Evolutionary conservation across 2,797 vertebrate genomes (phyloP), one percentile per base, ranked within the genome.

Genomic region (Rhinoraja longicauda): DNA sequence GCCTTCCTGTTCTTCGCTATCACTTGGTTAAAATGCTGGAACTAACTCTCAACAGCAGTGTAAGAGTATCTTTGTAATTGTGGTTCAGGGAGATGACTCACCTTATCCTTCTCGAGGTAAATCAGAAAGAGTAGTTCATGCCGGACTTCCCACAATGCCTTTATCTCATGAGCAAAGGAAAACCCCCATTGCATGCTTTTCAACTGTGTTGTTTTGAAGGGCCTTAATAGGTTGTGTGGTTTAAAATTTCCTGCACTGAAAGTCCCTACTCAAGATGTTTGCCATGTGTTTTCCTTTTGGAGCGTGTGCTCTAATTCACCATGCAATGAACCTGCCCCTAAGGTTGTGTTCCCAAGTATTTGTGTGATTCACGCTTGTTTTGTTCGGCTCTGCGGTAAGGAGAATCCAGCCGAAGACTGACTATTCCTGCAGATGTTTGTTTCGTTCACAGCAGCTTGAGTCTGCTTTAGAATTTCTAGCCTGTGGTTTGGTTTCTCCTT

Each of bases 331-430:
- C 90, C 90, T 72, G 90, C 64, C 10, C 39, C 90, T 57, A 67
- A 72, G 21, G 21, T 26, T 57, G 24, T 53, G 39, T 75, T 67
- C 90, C 39, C 70, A 75, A 53, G 19, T 92, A 92, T 92, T 92
- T 75, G 70, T 67, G 70, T 92, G 90, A 92, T 6, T 92, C 90
- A 92, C 29, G 45, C 15, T 57, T 92, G 90, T 10, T 91, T 75
- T 53, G 24, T 75, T 75, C 72, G 26, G 70, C 24, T 73, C 39
- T 57, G 70, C 57, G 70, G 12, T 53, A 2, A 72, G 45, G 39
- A 75, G 39, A 53, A 24, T 53, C 72, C 90, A 13, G 36, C 45
- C 21, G 4, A 13, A 12, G 1, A 53, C 39, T 19, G 13, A 29
- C 13, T 5, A 1, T 92, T 53, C 90, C 90, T 70, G 57, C 1